These are phyloP conservation scores for Tetragonisca angustula DNA, from an alignment of 2,888 invertebrate genomes.

Conservation along the genomic window DNA sequence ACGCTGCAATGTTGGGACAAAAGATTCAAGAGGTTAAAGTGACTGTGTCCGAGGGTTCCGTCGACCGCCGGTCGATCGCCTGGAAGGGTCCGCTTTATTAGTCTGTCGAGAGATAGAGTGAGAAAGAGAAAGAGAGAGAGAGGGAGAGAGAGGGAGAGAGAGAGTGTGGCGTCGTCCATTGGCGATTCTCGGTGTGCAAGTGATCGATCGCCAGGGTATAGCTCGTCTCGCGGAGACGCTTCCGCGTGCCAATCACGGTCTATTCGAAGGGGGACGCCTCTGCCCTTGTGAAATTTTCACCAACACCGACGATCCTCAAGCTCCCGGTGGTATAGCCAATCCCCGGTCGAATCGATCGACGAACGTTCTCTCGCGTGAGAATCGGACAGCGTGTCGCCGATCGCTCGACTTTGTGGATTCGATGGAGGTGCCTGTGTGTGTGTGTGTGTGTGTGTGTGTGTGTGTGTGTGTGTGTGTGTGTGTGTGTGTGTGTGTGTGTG, in stretches of 20 bases:
- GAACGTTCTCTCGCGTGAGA: constrained; percentile 1
- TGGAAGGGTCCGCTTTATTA: neutral
- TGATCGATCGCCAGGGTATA: constrained; percentile 21
- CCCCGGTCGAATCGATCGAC: neutral
- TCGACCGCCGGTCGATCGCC: neutral
- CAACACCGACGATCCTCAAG: no score
- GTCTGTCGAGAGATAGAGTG: neutral
- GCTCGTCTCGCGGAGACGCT: neutral
- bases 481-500: no score
- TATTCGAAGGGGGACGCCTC: neutral
- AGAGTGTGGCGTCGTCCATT: neutral
- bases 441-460: neutral
- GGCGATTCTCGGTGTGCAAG: neutral
- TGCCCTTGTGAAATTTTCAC: no score
- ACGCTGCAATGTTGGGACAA: no score
- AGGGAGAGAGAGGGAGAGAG: neutral
- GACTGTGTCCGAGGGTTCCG: no score
- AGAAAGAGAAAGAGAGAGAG: neutral
- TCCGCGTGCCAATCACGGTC: constrained; percentile 34
- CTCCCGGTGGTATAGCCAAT: neutral
- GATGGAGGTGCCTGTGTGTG: neutral
- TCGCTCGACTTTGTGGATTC: neutral
- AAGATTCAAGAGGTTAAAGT: no score
- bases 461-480: neutral
- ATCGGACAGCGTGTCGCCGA: neutral